Conservation (phyloP, 2,888 invertebrate species). For the Tillus elongatus region DNA sequence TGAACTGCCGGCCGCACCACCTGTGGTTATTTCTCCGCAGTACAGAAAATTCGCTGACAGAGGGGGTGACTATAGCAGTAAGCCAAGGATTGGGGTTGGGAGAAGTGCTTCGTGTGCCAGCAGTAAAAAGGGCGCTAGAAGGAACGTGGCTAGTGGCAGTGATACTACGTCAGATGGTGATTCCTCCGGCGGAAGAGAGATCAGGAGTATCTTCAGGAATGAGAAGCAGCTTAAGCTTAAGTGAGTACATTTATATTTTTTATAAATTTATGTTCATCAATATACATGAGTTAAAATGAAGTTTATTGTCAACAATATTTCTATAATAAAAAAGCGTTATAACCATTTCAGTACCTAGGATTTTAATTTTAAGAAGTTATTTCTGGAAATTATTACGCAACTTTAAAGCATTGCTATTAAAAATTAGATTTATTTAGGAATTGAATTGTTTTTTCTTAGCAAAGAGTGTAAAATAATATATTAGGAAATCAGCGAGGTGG, state of each 20-base stretch:
- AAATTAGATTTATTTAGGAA: too few species aligned
- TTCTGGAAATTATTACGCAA: too few species aligned
- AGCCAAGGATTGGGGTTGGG: too few species aligned
- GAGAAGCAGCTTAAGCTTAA: conserved; percentile 40
- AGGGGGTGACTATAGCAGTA: conserved; percentile 12
- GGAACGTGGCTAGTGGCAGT: conserved; percentile 12
- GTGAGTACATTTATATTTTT: conserved; percentile 38
- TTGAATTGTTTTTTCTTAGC: too few species aligned
- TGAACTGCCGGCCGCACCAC: conserved; percentile 19
- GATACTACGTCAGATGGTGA: conserved; percentile 47
- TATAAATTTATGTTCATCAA: conserved; percentile 10
- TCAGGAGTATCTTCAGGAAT: conserved; percentile 50
- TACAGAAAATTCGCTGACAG: conserved; percentile 7
- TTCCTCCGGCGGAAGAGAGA: conserved; percentile 56
- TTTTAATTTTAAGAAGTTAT: too few species aligned
- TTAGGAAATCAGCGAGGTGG: too few species aligned
- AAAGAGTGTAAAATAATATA: too few species aligned
- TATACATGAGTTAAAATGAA: too few species aligned
- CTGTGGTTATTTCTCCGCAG: neutral
- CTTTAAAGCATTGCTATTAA: too few species aligned
- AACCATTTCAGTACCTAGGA: too few species aligned
- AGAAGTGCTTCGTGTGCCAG: conserved; percentile 13
- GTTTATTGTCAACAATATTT: too few species aligned
- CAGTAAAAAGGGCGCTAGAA: neutral
- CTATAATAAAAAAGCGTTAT: too few species aligned